Evolutionary conservation across 2,888 invertebrate genomes (phyloP).

Genomic region (Agrotis ipsilon): DNA sequence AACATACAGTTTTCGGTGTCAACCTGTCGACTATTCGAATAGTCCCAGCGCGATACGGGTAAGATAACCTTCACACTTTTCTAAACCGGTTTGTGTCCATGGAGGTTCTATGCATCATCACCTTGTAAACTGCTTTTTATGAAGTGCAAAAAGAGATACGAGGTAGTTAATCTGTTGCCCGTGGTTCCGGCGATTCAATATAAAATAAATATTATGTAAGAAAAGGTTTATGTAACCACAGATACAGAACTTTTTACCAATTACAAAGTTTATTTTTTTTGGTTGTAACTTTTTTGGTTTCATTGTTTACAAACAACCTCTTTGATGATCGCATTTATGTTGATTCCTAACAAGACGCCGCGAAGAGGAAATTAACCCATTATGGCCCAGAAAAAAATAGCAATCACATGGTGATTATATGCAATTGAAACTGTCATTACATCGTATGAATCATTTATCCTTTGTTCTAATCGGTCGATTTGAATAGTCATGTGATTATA

Average conservation of each 20-base stretch:
- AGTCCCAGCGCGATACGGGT: conserved; percentile 94
- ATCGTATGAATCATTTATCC: conserved; percentile 46
- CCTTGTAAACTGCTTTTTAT: conserved; percentile 6
- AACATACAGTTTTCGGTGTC: conserved; percentile 95
- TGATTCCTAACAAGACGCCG: neutral
- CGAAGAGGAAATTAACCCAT: conserved; percentile 18
- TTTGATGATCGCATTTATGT: neutral
- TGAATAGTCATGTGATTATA: conserved; percentile 52
- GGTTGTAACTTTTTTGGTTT: neutral
- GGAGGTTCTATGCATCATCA: conserved; percentile 11
- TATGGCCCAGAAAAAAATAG: conserved; percentile 27
- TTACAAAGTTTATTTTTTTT: no score
- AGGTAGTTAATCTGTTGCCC: neutral
- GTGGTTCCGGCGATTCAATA: neutral
- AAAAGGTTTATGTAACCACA: conserved; percentile 9
- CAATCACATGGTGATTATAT: conserved; percentile 47
- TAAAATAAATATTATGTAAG: neutral
- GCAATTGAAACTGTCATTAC: conserved; percentile 48
- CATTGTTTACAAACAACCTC: neutral
- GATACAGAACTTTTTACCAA: no score
- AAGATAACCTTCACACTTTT: conserved; percentile 49
- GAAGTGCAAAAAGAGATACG: neutral
- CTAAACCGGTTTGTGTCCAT: conserved; percentile 37
- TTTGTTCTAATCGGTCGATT: conserved; percentile 47
- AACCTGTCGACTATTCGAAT: conserved; percentile 96